These are phyloP conservation scores for Euleptes europaea DNA, from an alignment of 2,113 vertebrate species.

Conservation along the genomic window DNA sequence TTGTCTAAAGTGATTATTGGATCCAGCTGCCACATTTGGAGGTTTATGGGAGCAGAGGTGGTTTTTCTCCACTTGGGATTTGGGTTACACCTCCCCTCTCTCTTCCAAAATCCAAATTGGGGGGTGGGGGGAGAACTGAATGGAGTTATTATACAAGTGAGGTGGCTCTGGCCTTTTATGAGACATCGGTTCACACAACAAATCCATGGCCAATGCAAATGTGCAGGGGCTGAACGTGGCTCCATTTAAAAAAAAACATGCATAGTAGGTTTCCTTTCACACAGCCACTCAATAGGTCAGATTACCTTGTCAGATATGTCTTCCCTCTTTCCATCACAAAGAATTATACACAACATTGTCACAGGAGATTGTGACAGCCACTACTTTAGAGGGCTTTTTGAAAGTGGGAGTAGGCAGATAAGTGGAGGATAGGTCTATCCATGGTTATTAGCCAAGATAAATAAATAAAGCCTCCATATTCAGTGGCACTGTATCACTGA, in stretches of 20 bases:
- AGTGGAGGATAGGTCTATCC: neutral
- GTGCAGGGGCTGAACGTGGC: neutral
- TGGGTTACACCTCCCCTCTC: neutral
- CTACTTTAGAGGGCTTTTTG: neutral
- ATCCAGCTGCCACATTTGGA: conserved; percentile 64
- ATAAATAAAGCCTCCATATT: neutral
- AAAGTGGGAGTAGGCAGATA: neutral
- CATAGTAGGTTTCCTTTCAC: neutral
- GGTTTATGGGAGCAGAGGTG: conserved; percentile 51
- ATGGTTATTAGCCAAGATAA: neutral
- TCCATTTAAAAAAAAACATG: neutral
- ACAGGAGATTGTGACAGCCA: neutral
- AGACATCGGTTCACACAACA: neutral
- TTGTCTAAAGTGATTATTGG: conserved; percentile 71
- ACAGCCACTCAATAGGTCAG: neutral
- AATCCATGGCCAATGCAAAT: neutral
- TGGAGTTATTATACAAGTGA: neutral
- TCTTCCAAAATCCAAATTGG: conserved; percentile 38
- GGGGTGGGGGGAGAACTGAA: conserved; percentile 42
- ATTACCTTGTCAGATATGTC: neutral
- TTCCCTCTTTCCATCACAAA: neutral
- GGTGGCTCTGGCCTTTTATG: neutral
- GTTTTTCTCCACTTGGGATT: conserved; percentile 42
- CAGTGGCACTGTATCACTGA: neutral
- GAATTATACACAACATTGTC: neutral